Base-by-base conservation (phyloP, 2,888 invertebrate species). In the Parnassius mnemosyne region DNA sequence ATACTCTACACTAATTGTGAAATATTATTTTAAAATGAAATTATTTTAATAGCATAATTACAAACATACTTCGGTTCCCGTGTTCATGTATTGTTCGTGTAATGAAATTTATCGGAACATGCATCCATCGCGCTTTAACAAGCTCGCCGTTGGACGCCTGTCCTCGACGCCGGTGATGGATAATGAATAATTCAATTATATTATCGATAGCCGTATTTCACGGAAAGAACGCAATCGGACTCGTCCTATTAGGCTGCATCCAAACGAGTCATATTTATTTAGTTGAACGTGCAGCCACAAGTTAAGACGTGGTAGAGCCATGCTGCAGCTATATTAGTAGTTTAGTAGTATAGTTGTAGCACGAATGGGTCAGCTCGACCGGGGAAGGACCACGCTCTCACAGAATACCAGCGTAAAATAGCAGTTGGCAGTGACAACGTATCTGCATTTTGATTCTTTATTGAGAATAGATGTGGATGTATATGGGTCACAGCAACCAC, bases 121-220 rank as follows among this genome's bases (percentile, higher is more conserved):
- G 42, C 44, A 52, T 57, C 16, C 46, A 34, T 20, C 46, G 11
- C 42, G 13, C n/a, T 49, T 54, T 46, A 46, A n/a, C 34, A 41
- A 52, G 34, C 52, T 41, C 12, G 34, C 34, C 64, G 60, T 10
- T 34, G 13, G 50, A 41, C 64, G 60, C 42, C 60, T 57, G 47
- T 50, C 41, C 60, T 54, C 53, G 43, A 49, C 57, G 63, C 55
- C 47, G 62, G 60, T 64, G 63, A 62, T 67, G 59, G 59, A 63
- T 61, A 66, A 68, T 69, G 66, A 71, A 66, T 71, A 66, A 69
- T 69, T 68, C 67, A 67, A 66, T 71, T 60, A 67, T 58, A 57
- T 63, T 60, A 62, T 63, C 63, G 57, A 59, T 55, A 49, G 59
- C 61, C 61, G 57, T 60, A 64, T 68, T 62, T 65, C 60, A 65